Conservation (phyloP, 2,797 vertebrate species). For the Alectoris magna region DNA sequence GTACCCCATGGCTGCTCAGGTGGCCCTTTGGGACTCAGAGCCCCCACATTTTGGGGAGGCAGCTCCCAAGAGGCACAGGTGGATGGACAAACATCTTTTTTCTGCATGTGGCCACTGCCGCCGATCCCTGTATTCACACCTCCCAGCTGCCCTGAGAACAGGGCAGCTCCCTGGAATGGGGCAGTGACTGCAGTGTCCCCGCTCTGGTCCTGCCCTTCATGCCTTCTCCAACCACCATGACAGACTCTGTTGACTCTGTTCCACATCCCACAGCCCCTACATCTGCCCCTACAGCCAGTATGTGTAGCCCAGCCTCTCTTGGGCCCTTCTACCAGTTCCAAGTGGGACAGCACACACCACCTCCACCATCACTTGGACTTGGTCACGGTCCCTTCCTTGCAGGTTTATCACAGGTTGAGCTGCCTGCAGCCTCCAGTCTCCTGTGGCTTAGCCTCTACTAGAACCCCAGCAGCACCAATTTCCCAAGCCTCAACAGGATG, state of each 20-base stretch:
- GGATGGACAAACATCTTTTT: not conserved
- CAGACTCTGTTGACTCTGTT: no score
- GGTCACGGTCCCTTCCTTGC: not conserved
- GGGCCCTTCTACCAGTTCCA: not conserved
- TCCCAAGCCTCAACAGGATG: not conserved
- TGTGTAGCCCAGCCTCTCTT: not conserved
- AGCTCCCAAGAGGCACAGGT: fast-evolving
- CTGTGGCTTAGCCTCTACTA: no score
- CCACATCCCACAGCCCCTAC: no score
- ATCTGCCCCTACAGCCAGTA: not conserved
- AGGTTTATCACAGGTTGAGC: not conserved
- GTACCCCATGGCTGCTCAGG: fast-evolving
- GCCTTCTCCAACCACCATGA: not conserved
- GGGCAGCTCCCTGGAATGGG: not conserved
- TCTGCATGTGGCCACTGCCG: not conserved
- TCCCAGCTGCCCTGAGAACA: not conserved
- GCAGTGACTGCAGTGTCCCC: not conserved
- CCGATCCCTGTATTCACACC: not conserved
- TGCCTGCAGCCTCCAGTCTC: not conserved
- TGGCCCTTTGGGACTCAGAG: not conserved
- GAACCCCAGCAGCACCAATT: no score
- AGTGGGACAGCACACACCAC: not conserved
- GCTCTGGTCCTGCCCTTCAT: not conserved
- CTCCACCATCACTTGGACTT: not conserved
- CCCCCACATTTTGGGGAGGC: fast-evolving